A percentile compares a stretch with the other conserved stretches of the same genome.
Conservation (phyloP, 2,888 invertebrate species). For the Hipparchia semele region DNA sequence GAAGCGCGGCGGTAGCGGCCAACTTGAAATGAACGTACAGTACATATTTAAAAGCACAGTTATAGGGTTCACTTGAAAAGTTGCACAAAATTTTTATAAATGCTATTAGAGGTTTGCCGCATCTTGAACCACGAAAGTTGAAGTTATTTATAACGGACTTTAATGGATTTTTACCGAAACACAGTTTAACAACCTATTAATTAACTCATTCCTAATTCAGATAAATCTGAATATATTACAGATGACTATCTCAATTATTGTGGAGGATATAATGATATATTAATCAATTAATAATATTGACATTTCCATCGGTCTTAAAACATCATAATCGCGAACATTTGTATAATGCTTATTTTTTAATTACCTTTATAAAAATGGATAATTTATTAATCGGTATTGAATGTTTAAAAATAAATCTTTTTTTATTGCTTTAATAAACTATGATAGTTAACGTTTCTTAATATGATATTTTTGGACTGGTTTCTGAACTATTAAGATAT, state of each 20-base stretch:
- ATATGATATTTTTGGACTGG: slow-evolving; percentile 6
- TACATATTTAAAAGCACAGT: too few relatives aligned
- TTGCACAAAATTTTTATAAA: too few relatives aligned
- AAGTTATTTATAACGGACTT: too few relatives aligned
- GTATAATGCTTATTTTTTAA: slow-evolving; percentile 2
- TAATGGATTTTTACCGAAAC: neutral
- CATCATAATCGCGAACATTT: neutral
- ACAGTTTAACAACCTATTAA: neutral
- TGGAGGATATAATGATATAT: neutral
- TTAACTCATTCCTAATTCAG: neutral
- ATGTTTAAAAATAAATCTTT: neutral
- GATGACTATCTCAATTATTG: neutral
- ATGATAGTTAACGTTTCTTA: slow-evolving; percentile 10
- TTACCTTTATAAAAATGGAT: neutral
- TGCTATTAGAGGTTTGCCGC: too few relatives aligned
- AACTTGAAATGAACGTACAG: too few relatives aligned
- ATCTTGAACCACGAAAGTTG: too few relatives aligned
- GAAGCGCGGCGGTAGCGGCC: too few relatives aligned
- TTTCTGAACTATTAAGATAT: neutral
- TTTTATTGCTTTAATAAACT: neutral
- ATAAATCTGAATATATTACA: slow-evolving; percentile 8
- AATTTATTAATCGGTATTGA: slow-evolving; percentile 4
- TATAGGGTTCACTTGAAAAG: too few relatives aligned
- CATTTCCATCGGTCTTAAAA: slow-evolving; percentile 1
- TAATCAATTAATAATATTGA: slow-evolving; percentile 14